Evolutionary conservation across 2,113 vertebrate genomes (phyloP).

Genomic region (Hucho hucho): DNA sequence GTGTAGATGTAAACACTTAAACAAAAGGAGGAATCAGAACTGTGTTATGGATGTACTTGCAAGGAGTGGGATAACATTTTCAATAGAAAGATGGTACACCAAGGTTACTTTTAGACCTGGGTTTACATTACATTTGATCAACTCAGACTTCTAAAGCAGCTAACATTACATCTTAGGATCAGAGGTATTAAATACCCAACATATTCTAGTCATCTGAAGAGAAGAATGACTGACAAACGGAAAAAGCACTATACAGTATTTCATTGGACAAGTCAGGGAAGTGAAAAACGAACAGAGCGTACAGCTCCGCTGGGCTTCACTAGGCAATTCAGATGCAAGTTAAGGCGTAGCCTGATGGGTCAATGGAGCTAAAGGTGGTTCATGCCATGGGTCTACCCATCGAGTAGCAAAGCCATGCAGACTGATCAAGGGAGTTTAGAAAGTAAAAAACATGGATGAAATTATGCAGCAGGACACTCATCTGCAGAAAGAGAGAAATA

Average conservation of each 20-base stretch:
- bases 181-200: not conserved
- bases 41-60: constrained; percentile 89
- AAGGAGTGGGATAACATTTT: too few relatives aligned
- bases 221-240: not conserved
- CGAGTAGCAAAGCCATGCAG: not conserved
- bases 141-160: not conserved
- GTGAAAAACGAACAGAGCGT: not conserved
- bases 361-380: not conserved
- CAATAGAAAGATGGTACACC: not conserved
- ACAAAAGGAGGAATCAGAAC: constrained; percentile 84
- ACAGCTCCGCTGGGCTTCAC: not conserved
- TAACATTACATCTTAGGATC: not conserved
- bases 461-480: constrained; percentile 56
- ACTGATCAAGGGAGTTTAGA: not conserved
- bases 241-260: not conserved
- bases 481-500: constrained; percentile 29
- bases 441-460: not conserved
- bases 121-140: not conserved
- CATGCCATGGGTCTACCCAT: not conserved
- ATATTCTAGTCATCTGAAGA: not conserved
- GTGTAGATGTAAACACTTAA: constrained; percentile 94
- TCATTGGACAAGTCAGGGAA: not conserved
- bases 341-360: not conserved
- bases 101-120: not conserved
- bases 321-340: not conserved